phyloP scores from a whole-genome alignment of 1,140 invertebrate species.

The Brachionus manjavacas region DNA sequence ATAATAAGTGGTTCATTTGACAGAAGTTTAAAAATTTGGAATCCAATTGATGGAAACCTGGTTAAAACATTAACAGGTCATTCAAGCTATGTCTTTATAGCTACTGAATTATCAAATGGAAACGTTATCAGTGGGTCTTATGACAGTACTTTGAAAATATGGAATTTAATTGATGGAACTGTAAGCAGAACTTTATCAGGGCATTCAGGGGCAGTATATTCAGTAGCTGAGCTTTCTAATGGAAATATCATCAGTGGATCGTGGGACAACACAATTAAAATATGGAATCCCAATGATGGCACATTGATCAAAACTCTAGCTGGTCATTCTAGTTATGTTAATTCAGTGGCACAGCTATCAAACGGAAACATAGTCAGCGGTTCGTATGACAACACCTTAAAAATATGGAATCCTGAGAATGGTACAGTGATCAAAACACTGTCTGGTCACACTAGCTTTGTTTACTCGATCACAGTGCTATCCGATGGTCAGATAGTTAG shows the following conservation, averaged over 20 bases:
- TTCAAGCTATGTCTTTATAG: not conserved
- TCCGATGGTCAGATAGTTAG: conserved; percentile 52
- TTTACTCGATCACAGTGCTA: not conserved
- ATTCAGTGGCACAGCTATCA: not conserved
- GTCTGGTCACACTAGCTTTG: not conserved
- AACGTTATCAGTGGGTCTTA: not conserved
- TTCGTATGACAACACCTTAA: not conserved
- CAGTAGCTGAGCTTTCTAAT: not conserved
- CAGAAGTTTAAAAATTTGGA: not conserved
- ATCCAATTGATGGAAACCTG: not conserved
- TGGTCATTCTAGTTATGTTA: not conserved
- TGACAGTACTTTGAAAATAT: conserved; percentile 12
- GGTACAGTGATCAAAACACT: not conserved
- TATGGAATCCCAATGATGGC: not conserved
- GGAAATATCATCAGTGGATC: not conserved
- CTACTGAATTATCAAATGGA: not conserved
- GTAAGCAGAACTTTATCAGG: not conserved
- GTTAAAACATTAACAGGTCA: not conserved
- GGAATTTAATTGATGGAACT: not conserved
- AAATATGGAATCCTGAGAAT: not conserved
- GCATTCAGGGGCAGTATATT: not conserved
- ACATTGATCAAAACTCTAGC: not conserved
- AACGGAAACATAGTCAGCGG: not conserved
- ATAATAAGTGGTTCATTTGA: not conserved
- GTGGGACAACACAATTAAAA: not conserved